These are phyloP conservation scores for Lordiphosa mommai DNA, from an alignment of 1,140 invertebrate genomes.

Conservation along the genomic window DNA sequence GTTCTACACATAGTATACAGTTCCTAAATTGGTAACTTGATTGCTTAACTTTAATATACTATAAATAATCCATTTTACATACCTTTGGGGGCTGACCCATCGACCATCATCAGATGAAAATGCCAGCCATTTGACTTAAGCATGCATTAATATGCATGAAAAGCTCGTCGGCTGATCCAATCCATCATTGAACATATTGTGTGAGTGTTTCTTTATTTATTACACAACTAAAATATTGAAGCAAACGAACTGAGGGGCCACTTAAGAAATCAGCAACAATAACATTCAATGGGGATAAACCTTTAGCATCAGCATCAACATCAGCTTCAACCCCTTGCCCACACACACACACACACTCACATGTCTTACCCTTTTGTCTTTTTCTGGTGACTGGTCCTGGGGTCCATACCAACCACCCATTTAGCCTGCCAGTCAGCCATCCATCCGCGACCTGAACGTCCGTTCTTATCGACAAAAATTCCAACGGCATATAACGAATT, in stretches of 20 bases:
- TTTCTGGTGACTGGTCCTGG: conserved; percentile 21
- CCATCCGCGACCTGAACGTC: conserved; percentile 18
- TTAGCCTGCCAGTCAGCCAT: conserved; percentile 13
- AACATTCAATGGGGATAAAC: conserved; percentile 38
- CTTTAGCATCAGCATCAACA: neutral
- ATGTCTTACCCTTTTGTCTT: conserved; percentile 36
- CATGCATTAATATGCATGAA: conserved; percentile 30
- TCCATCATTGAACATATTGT: conserved; percentile 38
- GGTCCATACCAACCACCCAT: conserved; percentile 1
- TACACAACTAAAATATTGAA: conserved; percentile 37
- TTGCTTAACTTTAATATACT: too few relatives aligned
- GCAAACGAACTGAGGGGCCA: conserved; percentile 23
- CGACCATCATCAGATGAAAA: too few relatives aligned
- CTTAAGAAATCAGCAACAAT: conserved; percentile 62
- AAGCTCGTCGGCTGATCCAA: conserved; percentile 29
- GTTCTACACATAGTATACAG: too few relatives aligned
- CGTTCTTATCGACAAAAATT: conserved; percentile 44
- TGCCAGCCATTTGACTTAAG: too few relatives aligned
- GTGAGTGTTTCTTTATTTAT: conserved; percentile 43
- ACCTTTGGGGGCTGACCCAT: too few relatives aligned
- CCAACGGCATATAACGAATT: conserved; percentile 52
- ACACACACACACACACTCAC: neutral
- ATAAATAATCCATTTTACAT: too few relatives aligned
- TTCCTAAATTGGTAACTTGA: too few relatives aligned
- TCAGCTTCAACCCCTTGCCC: conserved; percentile 3